Evolutionary conservation across 2,888 invertebrate species (phyloP), one percentile per base, ranked within the genome.

Genomic region (Deroplatys truncata): DNA sequence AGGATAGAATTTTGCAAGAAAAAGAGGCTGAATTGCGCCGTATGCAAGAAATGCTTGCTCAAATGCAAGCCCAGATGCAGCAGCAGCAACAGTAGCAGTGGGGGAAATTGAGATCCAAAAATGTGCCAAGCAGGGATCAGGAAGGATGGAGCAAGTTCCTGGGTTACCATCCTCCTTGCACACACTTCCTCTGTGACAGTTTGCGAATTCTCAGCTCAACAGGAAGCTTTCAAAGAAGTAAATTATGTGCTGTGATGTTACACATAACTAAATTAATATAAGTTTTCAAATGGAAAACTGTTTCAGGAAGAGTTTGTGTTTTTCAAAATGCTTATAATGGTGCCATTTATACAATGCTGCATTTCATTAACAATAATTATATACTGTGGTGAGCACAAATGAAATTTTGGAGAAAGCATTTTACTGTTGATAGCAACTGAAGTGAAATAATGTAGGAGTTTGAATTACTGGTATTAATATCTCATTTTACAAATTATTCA

Each of bases 21-120:
- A 98, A 98, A 94, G 98, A 98, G 92, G 98, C 98, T 0, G 98
- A 98, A 94, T 94, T 99, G 91, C 96, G 97, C 89, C 96, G 98
- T 91, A 99, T 99, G 99, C 98, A 98, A 93, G 98, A 98, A 93
- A 98, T 98, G 97, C 93, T 99, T 92, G 97, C 97, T 82, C 97
- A 97, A 92, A 99, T 99, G 98, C 98, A 99, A 94, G 98, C 98
- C 0, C 98, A 99, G 94, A 98, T 99, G 95, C 96, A 96, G 92
- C 94, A 96, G 92, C 96, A 90, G 49, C 89, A 89, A 83, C 90
- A 82, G 84, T 89, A 89, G 87, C 87, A 83, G 84, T 25, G 25
- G 25, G 5, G 9, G 25, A 72, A 7, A 20, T 25, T 20, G 20
- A 20, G 20, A 72, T 72, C 56, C 20, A 72, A 20, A 72, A 72